phyloP scores from a whole-genome alignment of 2,888 invertebrate genomes.

The Pandemis heparana region DNA sequence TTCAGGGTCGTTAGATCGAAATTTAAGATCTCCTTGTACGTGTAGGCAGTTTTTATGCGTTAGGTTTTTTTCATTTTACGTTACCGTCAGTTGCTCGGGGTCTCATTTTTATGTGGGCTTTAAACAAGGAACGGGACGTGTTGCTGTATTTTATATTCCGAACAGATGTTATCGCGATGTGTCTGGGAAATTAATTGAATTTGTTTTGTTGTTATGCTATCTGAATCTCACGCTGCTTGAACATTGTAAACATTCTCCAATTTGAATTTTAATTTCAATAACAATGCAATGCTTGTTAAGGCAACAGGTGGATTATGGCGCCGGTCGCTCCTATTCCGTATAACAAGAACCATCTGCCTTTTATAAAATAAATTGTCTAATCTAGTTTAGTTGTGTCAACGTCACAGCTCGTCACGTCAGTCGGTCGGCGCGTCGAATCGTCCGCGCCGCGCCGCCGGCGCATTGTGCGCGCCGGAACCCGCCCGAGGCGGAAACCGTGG shows the following conservation, averaged over 20 bases:
- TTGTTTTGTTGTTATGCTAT: constrained; percentile 75
- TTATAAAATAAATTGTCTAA: constrained; percentile 51
- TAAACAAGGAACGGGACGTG: constrained; percentile 71
- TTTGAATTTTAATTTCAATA: constrained; percentile 56
- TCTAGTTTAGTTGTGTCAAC: constrained; percentile 51
- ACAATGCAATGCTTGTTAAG: constrained; percentile 33
- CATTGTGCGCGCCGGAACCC: constrained; percentile 65
- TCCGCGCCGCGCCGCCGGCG: constrained; percentile 54
- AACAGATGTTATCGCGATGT: constrained; percentile 80
- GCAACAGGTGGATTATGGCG: constrained; percentile 39
- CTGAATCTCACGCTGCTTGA: constrained; percentile 74
- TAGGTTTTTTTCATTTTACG: constrained; percentile 63
- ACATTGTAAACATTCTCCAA: constrained; percentile 63
- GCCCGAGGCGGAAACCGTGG: constrained; percentile 65
- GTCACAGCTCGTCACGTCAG: constrained; percentile 49
- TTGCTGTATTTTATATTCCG: constrained; percentile 80
- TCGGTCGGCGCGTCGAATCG: constrained; percentile 57
- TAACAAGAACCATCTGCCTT: constrained; percentile 27
- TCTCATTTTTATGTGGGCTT: constrained; percentile 75
- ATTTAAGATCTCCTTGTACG: constrained; percentile 74
- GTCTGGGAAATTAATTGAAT: constrained; percentile 80
- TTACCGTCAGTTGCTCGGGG: constrained; percentile 70
- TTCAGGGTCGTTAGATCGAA: constrained; percentile 78
- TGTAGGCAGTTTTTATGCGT: constrained; percentile 71
- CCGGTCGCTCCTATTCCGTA: constrained; percentile 18